Evolutionary conservation across 1,140 invertebrate species (phyloP).

Genomic region (Cardiocondyla obscurior): DNA sequence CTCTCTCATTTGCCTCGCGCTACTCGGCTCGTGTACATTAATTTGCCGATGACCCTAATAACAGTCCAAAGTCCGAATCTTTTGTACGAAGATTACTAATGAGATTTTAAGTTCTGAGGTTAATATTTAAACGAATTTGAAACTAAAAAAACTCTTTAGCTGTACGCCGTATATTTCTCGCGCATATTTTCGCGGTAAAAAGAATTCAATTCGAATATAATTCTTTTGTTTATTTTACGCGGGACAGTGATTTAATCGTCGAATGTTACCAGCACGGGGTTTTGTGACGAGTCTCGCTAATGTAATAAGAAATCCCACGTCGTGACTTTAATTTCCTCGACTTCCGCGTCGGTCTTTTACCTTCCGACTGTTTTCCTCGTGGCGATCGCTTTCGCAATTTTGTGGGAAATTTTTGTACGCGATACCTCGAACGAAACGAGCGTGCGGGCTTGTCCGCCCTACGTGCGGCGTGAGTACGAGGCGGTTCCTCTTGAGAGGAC

Average conservation of each 20-base stretch:
- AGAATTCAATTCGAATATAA: neutral
- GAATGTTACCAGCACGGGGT: neutral
- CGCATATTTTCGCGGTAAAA: neutral
- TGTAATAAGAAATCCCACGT: neutral
- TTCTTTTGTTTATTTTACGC: neutral
- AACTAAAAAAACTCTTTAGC: neutral
- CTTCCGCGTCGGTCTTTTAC: neutral
- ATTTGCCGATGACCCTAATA: slow-evolving; percentile 5
- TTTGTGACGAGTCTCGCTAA: neutral
- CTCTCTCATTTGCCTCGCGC: neutral
- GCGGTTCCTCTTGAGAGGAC: slow-evolving; percentile 62
- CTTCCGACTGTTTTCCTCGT: neutral
- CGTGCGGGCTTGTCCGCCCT: slow-evolving; percentile 70
- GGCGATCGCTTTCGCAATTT: neutral
- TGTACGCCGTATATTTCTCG: neutral
- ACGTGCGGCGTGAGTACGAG: slow-evolving; percentile 49
- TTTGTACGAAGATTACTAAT: neutral
- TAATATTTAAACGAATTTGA: neutral
- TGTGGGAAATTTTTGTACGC: slow-evolving; percentile 9
- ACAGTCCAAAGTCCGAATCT: neutral
- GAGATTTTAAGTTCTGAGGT: neutral
- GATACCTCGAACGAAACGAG: slow-evolving; percentile 24
- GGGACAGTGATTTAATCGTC: neutral
- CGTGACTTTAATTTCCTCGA: neutral
- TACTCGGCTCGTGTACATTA: neutral